These are phyloP conservation scores for Loriculus beryllinus DNA, from an alignment of 2,797 vertebrate genomes.

Conservation along the genomic window DNA sequence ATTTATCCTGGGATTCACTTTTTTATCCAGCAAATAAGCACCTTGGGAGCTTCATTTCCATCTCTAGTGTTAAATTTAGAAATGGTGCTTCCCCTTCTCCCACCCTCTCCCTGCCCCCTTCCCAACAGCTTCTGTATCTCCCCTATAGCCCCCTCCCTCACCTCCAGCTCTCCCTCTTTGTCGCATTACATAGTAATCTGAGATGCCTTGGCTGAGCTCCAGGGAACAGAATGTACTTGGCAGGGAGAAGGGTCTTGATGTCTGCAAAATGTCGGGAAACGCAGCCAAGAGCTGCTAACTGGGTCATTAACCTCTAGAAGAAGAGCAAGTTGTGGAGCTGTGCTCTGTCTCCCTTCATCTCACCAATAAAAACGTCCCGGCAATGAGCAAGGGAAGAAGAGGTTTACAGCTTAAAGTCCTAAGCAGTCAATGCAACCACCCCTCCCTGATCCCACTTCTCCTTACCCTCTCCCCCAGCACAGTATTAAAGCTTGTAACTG, in stretches of 20 bases:
- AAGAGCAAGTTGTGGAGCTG: constrained; percentile 77
- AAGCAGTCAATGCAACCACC: constrained; percentile 64
- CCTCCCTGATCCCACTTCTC: constrained; percentile 38
- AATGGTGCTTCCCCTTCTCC: constrained; percentile 61
- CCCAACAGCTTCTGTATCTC: constrained; percentile 5
- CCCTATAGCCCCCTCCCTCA: constrained; percentile 61
- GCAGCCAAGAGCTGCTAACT: constrained; percentile 86
- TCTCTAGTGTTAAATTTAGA: constrained; percentile 66
- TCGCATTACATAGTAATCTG: constrained; percentile 83
- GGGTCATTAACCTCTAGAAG: constrained; percentile 85
- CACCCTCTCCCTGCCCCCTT: constrained; percentile 32
- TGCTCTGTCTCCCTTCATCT: constrained; percentile 76
- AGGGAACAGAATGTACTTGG: constrained; percentile 87
- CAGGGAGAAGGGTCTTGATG: constrained; percentile 79
- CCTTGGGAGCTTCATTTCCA: constrained; percentile 45
- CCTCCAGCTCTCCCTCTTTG: constrained; percentile 78
- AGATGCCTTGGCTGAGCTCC: constrained; percentile 81
- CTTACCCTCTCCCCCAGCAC: constrained; percentile 2
- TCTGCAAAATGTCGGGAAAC: constrained; percentile 84
- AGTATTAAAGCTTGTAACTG: constrained; percentile 45
- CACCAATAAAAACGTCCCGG: constrained; percentile 75
- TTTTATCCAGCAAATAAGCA: constrained; percentile 46
- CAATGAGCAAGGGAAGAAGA: constrained; percentile 55
- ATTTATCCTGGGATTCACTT: constrained; percentile 41
- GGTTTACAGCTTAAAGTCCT: constrained; percentile 73